Base-by-base conservation (phyloP, 2,888 invertebrate species). In the Plebejus anna region DNA sequence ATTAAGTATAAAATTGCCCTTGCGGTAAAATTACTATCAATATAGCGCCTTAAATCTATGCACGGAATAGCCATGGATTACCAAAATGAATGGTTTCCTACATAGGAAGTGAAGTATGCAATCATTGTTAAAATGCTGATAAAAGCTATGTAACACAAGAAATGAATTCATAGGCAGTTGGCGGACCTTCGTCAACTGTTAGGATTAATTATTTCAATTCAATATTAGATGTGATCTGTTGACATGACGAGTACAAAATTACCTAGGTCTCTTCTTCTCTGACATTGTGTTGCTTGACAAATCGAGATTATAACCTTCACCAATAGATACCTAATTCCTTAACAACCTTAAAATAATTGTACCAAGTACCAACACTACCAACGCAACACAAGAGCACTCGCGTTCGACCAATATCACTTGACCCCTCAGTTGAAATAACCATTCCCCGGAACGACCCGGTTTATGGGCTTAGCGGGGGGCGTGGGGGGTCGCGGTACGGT, bases 331-430 rank as follows among this genome's bases (percentile, higher is more conserved):
- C 22, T 22, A 66, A 66, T 66, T 66, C 61, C 9, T 32, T 36
- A 16, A 66, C 32, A 66, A 66, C 66, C 66, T 66, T 66, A 36
- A 66, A 66, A 36, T 66, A 72, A 47, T 66, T 47, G 38, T 71
- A 38, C 71, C 71, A 9, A 7, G 28, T 28, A 73, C 73, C 92
- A 92, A 91, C 92, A 92, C 91, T 91, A 92, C 90, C 92, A 91
- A 91, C 89, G 89, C 90, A 92, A 77, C 78, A 91, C 92, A 92
- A 91, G 92, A 91, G 91, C 93, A 92, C 91, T 91, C 92, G 89
- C 90, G 90, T 91, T 91, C 86, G 81, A 78, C 92, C 89, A 87
- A 81, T 79, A 76, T 86, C 86, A 81, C 80, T 78, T 84, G 92
- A 85, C 78, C 90, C 83, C 80, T 81, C 84, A 82, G 84, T 88